Evolutionary conservation across 2,797 vertebrate genomes (phyloP), one percentile per base, ranked within the genome.

Genomic region (Centropyge bicolor): DNA sequence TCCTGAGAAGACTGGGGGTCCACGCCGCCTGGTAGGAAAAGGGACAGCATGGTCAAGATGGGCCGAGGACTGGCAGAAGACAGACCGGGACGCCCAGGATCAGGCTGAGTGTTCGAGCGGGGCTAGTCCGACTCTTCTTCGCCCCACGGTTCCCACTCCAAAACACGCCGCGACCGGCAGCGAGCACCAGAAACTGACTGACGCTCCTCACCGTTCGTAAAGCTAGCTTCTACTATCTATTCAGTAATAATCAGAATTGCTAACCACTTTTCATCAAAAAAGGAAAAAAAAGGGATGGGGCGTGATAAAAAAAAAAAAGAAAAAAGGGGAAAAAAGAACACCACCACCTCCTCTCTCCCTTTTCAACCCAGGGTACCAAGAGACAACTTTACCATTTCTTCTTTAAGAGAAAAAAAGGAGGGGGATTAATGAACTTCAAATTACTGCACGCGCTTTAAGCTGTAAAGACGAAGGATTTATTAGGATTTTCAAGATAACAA

Each of bases 391-490:
- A 96, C 96, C 96, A 96, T 96, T 96, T 96, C 96, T 96, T 96
- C 96, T 97, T 97, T 96, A 97, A 96, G 97, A 94, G 93, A 91
- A 92, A 94, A 92, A 91, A 91, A 87, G 85, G 94, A 95, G 93
- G 94, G 97, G 95, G 98, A 99, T 99, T 99, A 99, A 96, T 95
- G 94, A 97, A 97, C 98, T 97, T 98, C 97, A 98, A 97, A 98
- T 97, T 97, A 94, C 94, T 95, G 97, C 96, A 93, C 97, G 96
- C 81, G 93, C 97, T 97, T 97, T 97, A 98, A 99, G 98, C 97
- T 97, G 97, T 97, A 98, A 99, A 99, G 97, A 98, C 98, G 95
- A 95, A 96, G 98, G 98, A 99, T 99, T 99, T 98, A 98, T 94
- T 95, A 95, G 98, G 98, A 99, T 99, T 98, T 99, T 97, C 96